A percentile compares a stretch with the other conserved stretches of the same genome.
Conservation (phyloP, 2,797 vertebrate species). For the Leucoraja ocellata region DNA sequence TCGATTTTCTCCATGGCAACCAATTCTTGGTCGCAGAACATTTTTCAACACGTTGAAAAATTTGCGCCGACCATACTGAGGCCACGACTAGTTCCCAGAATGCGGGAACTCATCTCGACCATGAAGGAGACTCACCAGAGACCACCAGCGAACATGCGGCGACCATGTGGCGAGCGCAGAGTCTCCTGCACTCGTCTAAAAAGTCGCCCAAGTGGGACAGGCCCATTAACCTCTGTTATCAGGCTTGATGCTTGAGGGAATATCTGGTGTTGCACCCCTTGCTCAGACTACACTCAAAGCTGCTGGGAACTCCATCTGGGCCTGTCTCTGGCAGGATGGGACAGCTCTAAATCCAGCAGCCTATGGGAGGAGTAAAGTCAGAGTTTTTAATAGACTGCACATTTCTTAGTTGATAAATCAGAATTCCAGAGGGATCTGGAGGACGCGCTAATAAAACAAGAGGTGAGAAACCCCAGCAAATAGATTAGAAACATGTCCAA, state of each 20-base stretch:
- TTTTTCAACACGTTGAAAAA: too few species aligned
- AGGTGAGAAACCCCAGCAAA: neutral
- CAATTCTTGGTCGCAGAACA: too few species aligned
- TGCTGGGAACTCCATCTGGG: neutral
- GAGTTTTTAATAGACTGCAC: neutral
- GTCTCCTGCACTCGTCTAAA: too few species aligned
- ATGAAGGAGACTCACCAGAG: too few species aligned
- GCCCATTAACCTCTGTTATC: neutral
- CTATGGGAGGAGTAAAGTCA: neutral
- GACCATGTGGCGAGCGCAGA: neutral
- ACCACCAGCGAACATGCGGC: too few species aligned
- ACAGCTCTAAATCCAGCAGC: neutral
- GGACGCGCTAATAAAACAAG: neutral
- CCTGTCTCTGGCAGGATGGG: neutral
- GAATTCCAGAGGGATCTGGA: neutral
- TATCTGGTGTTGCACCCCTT: neutral
- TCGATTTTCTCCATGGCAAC: too few species aligned
- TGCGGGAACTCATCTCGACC: too few species aligned
- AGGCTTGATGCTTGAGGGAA: neutral
- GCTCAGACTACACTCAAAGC: neutral
- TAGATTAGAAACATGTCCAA: conserved; percentile 17
- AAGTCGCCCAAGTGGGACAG: too few species aligned
- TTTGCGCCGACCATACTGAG: too few species aligned
- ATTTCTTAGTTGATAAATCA: neutral
- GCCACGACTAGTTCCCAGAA: too few species aligned